A percentile compares a stretch with the other conserved stretches of the same genome.
Conservation (phyloP, 1,140 invertebrate genomes). For the Protaetia brevitarsis region DNA sequence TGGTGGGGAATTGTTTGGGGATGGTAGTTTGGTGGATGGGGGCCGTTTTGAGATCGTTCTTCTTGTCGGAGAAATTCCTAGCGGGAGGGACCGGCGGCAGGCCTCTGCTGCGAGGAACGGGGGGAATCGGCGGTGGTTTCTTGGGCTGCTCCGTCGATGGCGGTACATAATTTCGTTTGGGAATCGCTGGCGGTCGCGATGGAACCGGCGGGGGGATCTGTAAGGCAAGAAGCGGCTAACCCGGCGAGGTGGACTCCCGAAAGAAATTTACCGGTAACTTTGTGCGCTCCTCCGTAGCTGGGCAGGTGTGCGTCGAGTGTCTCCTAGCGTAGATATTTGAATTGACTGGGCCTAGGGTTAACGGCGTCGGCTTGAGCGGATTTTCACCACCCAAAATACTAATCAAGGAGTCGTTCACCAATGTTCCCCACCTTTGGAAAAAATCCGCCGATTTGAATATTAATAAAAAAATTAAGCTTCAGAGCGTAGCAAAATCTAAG, state of each 20-base stretch:
- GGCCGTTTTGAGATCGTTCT: constrained; percentile 19
- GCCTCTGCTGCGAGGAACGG: constrained; percentile 22
- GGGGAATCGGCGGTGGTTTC: constrained; percentile 40
- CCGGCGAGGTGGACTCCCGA: not conserved
- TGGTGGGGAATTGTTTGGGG: constrained; percentile 40
- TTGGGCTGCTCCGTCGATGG: constrained; percentile 40
- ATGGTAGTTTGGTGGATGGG: not conserved
- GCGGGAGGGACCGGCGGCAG: constrained; percentile 35
- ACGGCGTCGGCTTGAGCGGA: constrained; percentile 32
- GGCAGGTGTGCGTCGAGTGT: constrained; percentile 42
- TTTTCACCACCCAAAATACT: constrained; percentile 34
- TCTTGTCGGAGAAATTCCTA: constrained; percentile 16
- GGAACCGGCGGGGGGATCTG: constrained; percentile 52
- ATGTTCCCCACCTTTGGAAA: constrained; percentile 35
- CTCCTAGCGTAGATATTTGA: constrained; percentile 44
- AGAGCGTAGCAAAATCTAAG: too few species aligned
- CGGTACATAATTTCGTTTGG: constrained; percentile 45
- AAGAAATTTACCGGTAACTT: constrained; percentile 28
- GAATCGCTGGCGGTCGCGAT: constrained; percentile 50
- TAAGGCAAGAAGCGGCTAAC: not conserved
- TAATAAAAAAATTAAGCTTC: not conserved
- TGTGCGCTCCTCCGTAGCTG: constrained; percentile 32
- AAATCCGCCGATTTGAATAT: not conserved
- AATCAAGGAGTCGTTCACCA: constrained; percentile 34
- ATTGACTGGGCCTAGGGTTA: constrained; percentile 41